phyloP scores from a whole-genome alignment of 2,113 vertebrate genomes.

The Smithornis capensis region DNA sequence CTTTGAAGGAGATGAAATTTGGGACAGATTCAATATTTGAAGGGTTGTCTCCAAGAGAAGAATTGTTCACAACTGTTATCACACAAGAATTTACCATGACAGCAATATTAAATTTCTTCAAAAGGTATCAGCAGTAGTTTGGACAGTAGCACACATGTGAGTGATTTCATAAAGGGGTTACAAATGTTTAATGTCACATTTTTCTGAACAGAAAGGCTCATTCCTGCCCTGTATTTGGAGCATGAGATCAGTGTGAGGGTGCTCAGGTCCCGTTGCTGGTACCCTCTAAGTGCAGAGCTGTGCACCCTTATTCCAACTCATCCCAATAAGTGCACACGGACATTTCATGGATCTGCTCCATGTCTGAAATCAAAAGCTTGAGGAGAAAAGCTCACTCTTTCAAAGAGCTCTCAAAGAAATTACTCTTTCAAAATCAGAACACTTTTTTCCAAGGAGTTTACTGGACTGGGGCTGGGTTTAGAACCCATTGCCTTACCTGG shows the following conservation, averaged over 20 bases:
- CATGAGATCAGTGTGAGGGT: neutral
- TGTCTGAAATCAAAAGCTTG: neutral
- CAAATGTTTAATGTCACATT: neutral
- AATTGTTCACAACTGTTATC: neutral
- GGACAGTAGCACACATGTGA: neutral
- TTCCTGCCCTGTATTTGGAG: neutral
- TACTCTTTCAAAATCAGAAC: no score
- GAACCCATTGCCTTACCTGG: neutral
- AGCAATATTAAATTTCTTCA: neutral
- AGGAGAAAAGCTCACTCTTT: neutral
- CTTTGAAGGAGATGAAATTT: neutral
- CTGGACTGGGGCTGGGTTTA: neutral
- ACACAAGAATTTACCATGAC: neutral
- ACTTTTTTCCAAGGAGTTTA: neutral
- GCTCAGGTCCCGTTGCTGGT: neutral
- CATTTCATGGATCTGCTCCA: neutral
- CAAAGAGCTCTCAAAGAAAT: no score
- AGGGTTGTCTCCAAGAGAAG: neutral
- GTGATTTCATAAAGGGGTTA: neutral
- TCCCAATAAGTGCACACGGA: neutral
- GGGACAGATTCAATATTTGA: accelerated
- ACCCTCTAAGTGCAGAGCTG: neutral
- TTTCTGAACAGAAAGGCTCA: neutral
- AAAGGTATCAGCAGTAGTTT: neutral
- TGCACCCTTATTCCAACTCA: neutral